Evolutionary conservation across 2,797 vertebrate species (phyloP).

Genomic region (Taenioides sp.): DNA sequence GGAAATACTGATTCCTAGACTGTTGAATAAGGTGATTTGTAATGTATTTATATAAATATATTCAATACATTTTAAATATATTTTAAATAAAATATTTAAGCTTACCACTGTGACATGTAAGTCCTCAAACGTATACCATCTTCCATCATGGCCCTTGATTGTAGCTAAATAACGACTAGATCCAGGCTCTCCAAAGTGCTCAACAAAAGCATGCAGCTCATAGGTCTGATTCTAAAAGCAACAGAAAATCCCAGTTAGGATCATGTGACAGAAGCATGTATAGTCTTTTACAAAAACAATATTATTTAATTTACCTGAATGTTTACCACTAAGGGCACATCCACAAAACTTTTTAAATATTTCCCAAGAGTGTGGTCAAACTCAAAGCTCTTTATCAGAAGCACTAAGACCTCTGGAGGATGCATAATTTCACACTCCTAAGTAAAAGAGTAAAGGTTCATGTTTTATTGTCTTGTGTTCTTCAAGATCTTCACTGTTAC

Average conservation of each 20-base stretch:
- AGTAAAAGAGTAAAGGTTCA: neutral
- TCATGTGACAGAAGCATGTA: neutral
- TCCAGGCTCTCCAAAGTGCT: conserved; percentile 60
- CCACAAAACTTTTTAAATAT: conserved; percentile 52
- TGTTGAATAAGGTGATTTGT: neutral
- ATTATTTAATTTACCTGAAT: conserved; percentile 29
- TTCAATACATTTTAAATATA: neutral
- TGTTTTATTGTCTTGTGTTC: neutral
- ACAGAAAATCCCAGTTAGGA: neutral
- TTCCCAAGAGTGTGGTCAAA: conserved; percentile 59
- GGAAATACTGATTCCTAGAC: conserved; percentile 6
- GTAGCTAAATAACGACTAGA: conserved; percentile 65
- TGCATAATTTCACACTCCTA: conserved; percentile 56
- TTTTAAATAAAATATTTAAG: neutral
- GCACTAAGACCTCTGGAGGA: conserved; percentile 65
- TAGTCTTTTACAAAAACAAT: neutral
- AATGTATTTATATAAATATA: neutral
- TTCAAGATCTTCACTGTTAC: conserved; percentile 21
- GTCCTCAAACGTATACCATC: conserved; percentile 68
- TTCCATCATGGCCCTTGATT: conserved; percentile 44
- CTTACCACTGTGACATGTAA: conserved; percentile 44
- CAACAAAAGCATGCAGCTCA: conserved; percentile 68
- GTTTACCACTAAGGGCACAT: conserved; percentile 52
- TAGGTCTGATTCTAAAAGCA: conserved; percentile 37
- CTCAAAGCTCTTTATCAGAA: conserved; percentile 75